phyloP scores from a whole-genome alignment of 2,113 vertebrate genomes.

The Ursus arctos region DNA sequence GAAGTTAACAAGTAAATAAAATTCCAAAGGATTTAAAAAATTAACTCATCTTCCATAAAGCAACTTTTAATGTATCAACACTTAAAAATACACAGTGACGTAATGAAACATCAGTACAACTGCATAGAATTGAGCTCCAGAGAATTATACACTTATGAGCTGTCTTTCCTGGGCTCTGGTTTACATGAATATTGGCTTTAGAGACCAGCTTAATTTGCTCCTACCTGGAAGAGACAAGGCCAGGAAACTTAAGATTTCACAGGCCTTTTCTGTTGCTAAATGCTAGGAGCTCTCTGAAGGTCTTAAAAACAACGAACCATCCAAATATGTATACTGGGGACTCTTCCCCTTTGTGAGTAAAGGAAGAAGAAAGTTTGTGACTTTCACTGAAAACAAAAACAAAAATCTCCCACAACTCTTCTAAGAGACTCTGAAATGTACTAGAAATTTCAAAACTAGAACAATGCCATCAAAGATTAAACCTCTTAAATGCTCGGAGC shows the following conservation, averaged over 20 bases:
- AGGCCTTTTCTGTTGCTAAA: constrained; percentile 57
- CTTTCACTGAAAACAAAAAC: constrained; percentile 75
- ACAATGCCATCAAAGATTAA: constrained; percentile 72
- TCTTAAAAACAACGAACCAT: constrained; percentile 66
- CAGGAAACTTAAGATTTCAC: constrained; percentile 56
- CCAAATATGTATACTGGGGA: constrained; percentile 51
- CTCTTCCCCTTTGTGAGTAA: constrained; percentile 45
- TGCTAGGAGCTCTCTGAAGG: constrained; percentile 65
- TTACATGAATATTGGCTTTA: constrained; percentile 72
- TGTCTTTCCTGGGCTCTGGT: constrained; percentile 75
- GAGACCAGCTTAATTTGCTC: constrained; percentile 75
- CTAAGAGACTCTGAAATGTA: constrained; percentile 76
- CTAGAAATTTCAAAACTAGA: constrained; percentile 76
- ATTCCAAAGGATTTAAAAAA: constrained; percentile 77
- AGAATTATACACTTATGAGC: constrained; percentile 47
- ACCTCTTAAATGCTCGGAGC: constrained; percentile 63
- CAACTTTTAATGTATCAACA: constrained; percentile 78
- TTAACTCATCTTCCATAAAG: constrained; percentile 79
- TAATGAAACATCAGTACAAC: constrained; percentile 78
- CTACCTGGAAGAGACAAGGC: constrained; percentile 65
- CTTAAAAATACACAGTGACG: constrained; percentile 83
- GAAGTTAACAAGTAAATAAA: constrained; percentile 77
- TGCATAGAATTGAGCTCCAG: constrained; percentile 81
- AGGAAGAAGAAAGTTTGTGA: constrained; percentile 68
- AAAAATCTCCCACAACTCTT: constrained; percentile 65